Evolutionary conservation across 1,140 invertebrate genomes (phyloP).

Genomic region (Eciton burchellii): DNA sequence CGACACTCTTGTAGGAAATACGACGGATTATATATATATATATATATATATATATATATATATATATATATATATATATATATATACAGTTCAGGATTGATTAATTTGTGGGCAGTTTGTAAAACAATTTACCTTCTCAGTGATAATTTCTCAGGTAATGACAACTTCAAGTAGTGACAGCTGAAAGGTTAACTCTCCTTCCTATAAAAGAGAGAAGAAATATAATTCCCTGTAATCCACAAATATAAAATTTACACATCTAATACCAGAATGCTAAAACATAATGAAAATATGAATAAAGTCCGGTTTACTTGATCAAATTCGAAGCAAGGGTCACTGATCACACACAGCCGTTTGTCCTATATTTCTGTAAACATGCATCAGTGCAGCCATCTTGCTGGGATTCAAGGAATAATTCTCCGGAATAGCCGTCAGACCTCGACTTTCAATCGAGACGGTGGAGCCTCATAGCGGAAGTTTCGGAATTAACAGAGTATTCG

Average conservation of each 20-base stretch:
- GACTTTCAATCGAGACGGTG: too few relatives aligned
- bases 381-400: not conserved
- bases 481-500: too few relatives aligned
- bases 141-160: constrained; percentile 6
- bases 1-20: too few relatives aligned
- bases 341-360: not conserved
- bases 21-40: not conserved
- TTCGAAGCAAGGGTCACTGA: not conserved
- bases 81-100: not conserved
- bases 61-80: not conserved
- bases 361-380: not conserved
- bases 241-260: not conserved
- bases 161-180: not conserved
- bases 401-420: too few relatives aligned
- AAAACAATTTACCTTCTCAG: constrained; percentile 20
- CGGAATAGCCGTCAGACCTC: too few relatives aligned
- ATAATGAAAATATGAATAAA: not conserved
- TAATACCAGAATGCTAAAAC: not conserved
- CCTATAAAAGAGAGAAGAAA: not conserved
- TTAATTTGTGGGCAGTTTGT: not conserved
- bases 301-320: not conserved
- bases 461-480: too few relatives aligned
- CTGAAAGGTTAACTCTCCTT: constrained; percentile 32
- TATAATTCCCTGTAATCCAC: not conserved
- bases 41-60: not conserved